Evolutionary conservation across 2,113 vertebrate genomes (phyloP).

Genomic region (Rhinolophus ferrumequinum): DNA sequence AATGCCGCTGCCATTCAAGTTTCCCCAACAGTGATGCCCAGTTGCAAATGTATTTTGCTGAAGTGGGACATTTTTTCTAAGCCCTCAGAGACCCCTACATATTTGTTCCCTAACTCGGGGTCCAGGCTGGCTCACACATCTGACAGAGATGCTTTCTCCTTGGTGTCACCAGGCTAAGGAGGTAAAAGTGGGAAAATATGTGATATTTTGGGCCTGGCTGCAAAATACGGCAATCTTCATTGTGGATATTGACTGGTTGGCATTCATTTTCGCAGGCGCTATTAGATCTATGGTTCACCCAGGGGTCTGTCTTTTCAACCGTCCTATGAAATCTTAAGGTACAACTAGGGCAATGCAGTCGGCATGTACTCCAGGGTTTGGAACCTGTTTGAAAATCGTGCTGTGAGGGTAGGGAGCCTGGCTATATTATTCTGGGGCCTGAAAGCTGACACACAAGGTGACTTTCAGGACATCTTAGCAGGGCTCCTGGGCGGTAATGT

Average conservation of each 20-base stretch:
- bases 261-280: not conserved
- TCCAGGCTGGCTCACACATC: not conserved
- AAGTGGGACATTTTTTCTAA: not conserved
- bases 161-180: not conserved
- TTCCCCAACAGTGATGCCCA: not conserved
- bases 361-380: too few relatives aligned
- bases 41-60: not conserved
- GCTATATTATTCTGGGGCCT: not conserved
- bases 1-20: not conserved
- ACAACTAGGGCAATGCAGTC: not conserved
- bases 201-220: not conserved
- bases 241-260: not conserved
- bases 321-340: not conserved
- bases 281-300: not conserved
- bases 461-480: not conserved
- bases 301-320: not conserved
- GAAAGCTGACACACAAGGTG: not conserved
- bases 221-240: not conserved
- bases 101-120: not conserved
- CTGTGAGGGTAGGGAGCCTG: not conserved
- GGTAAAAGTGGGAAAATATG: not conserved
- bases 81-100: not conserved
- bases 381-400: not conserved
- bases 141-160: not conserved
- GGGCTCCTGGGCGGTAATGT: fast-evolving